Percentiles rank a stretch among this genome's conserved stretches.
phyloP scores from a whole-genome alignment of 2,113 vertebrate species.

The Rhinogobius similis region DNA sequence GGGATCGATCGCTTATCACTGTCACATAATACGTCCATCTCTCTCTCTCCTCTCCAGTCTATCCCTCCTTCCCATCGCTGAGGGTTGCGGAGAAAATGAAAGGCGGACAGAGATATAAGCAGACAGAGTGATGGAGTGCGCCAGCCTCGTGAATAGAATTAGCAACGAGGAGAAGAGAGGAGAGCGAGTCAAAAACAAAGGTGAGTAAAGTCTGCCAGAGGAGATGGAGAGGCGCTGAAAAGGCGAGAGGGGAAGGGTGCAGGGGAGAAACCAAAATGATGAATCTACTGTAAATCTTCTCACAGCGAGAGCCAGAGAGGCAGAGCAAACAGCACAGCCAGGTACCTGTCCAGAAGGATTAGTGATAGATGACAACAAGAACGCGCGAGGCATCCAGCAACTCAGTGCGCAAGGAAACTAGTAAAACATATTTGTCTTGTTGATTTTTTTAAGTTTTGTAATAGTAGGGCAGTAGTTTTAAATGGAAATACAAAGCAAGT shows the following conservation, averaged over 20 bases:
- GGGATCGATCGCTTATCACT: constrained; percentile 77
- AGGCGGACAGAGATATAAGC: constrained; percentile 69
- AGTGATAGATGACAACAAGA: constrained; percentile 11
- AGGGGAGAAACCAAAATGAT: constrained; percentile 21
- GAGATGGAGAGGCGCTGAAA: constrained; percentile 19
- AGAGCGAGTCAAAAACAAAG: constrained; percentile 53
- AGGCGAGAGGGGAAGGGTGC: constrained; percentile 11
- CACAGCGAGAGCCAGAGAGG: constrained; percentile 18
- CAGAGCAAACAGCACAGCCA: constrained; percentile 12
- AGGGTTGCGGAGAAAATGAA: constrained; percentile 70
- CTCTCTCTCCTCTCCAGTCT: constrained; percentile 14
- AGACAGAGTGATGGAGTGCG: constrained; percentile 75
- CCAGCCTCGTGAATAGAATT: constrained; percentile 71
- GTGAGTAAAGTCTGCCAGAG: constrained; percentile 65
- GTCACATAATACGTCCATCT: constrained; percentile 76
- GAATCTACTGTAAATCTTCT: constrained; percentile 49
- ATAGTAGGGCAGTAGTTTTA: no score
- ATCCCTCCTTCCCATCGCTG: constrained; percentile 28
- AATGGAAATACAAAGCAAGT: no score
- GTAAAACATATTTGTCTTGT: background rate
- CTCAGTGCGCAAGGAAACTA: background rate
- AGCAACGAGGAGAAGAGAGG: constrained; percentile 55
- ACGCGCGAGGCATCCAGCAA: background rate
- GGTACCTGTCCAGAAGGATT: background rate
- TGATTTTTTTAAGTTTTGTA: no score